Evolutionary conservation across 2,888 invertebrate species (phyloP).

Genomic region (Sinotaia quadrata): DNA sequence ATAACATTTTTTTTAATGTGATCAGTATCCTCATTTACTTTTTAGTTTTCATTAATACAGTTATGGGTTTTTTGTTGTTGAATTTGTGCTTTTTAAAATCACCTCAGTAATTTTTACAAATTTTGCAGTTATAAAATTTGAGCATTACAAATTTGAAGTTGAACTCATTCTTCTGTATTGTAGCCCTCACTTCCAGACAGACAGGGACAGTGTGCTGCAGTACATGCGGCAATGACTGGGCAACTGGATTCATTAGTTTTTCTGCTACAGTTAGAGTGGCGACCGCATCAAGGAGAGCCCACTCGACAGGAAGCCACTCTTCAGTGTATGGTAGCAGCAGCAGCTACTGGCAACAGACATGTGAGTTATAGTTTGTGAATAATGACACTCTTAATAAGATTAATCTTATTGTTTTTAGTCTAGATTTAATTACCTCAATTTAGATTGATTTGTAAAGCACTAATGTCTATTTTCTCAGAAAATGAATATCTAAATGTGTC

Average conservation of each 20-base stretch:
- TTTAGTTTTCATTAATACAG: no score
- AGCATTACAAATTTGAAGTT: not conserved
- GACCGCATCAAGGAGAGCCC: constrained; percentile 71
- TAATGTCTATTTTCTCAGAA: not conserved
- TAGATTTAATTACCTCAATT: no score
- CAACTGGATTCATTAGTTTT: constrained; percentile 90
- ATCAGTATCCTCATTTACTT: no score
- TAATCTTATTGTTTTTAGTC: no score
- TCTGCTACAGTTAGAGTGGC: constrained; percentile 89
- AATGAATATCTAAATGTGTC: not conserved
- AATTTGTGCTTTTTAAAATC: no score
- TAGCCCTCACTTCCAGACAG: constrained; percentile 71
- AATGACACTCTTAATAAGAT: no score
- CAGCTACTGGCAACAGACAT: constrained; percentile 88
- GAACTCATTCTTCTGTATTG: not conserved
- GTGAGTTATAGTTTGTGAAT: constrained; percentile 59
- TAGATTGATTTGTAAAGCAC: not conserved
- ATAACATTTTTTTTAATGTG: no score
- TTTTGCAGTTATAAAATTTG: not conserved
- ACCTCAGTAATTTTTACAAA: no score
- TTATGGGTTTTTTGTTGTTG: no score
- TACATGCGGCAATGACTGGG: constrained; percentile 91
- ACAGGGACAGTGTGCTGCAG: constrained; percentile 79
- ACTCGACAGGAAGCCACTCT: constrained; percentile 82
- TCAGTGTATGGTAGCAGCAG: constrained; percentile 89